These are phyloP conservation scores for Acromyrmex heyeri DNA, from an alignment of 1,140 invertebrate species.

Conservation along the genomic window DNA sequence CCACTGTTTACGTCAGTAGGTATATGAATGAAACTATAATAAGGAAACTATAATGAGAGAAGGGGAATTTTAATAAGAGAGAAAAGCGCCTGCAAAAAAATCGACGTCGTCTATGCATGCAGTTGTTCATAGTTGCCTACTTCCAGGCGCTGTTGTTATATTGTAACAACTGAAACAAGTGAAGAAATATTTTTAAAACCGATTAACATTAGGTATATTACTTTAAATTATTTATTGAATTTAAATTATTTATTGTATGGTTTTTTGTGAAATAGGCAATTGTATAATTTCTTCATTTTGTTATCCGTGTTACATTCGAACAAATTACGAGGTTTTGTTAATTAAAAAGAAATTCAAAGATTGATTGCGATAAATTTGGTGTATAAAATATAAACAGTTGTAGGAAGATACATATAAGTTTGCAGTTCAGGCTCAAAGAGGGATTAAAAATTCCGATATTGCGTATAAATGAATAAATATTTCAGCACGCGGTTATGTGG, in stretches of 20 bases:
- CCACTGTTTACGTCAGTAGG: background rate
- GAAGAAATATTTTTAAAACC: background rate
- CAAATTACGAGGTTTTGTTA: background rate
- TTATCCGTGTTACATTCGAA: background rate
- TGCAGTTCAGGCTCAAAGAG: background rate
- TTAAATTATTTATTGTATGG: background rate
- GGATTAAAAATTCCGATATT: background rate
- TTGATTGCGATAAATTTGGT: background rate
- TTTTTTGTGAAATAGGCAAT: background rate
- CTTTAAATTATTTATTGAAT: background rate
- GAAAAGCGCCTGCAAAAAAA: background rate
- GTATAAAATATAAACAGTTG: background rate
- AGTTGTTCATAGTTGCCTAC: slow-evolving; percentile 19
- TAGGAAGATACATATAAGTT: background rate
- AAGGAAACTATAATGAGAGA: too few species aligned
- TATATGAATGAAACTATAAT: background rate
- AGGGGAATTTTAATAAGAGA: background rate
- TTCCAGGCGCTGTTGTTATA: slow-evolving; percentile 13
- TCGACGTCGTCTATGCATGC: background rate
- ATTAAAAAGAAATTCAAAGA: background rate
- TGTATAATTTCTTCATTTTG: background rate
- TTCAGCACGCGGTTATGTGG: slow-evolving; percentile 16
- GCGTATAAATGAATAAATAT: slow-evolving; percentile 18
- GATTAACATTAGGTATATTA: background rate
- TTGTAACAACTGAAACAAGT: background rate